Percentiles rank a stretch among this genome's conserved stretches.
phyloP scores from a whole-genome alignment of 2,888 invertebrate species.

The Aphidius colemani region DNA sequence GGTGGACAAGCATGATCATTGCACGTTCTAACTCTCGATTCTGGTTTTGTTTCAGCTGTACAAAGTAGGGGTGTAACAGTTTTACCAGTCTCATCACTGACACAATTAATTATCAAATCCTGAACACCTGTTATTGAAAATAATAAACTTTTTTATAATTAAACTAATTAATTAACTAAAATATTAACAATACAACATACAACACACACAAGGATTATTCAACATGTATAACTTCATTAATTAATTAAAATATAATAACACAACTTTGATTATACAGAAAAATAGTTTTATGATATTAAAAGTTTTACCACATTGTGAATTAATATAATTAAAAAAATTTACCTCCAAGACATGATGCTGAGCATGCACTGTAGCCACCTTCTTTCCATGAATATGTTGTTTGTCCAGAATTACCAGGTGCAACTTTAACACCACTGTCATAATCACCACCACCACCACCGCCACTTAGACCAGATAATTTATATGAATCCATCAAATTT shows the following conservation, averaged over 20 bases:
- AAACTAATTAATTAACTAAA: neutral
- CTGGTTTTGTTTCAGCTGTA: constrained; percentile 84
- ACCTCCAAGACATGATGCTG: constrained; percentile 90
- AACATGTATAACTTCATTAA: no score
- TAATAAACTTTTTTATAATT: neutral
- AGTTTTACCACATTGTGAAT: neutral
- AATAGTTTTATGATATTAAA: neutral
- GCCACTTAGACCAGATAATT: constrained; percentile 46
- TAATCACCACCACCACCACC: constrained; percentile 38
- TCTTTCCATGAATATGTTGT: constrained; percentile 89
- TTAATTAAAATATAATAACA: no score
- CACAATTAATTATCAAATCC: constrained; percentile 87
- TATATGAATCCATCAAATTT: constrained; percentile 54
- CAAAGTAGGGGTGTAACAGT: constrained; percentile 88
- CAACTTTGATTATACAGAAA: neutral
- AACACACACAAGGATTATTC: no score
- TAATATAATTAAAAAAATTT: constrained; percentile 43
- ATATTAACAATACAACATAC: no score
- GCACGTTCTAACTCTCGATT: constrained; percentile 85
- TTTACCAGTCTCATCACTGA: constrained; percentile 83
- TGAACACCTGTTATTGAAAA: constrained; percentile 62
- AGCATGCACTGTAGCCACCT: constrained; percentile 90
- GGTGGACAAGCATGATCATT: constrained; percentile 97
- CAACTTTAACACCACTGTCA: constrained; percentile 66
- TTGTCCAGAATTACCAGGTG: constrained; percentile 72